Evolutionary conservation across 2,113 vertebrate species (phyloP).

Genomic region (Tachysurus fulvidraco): DNA sequence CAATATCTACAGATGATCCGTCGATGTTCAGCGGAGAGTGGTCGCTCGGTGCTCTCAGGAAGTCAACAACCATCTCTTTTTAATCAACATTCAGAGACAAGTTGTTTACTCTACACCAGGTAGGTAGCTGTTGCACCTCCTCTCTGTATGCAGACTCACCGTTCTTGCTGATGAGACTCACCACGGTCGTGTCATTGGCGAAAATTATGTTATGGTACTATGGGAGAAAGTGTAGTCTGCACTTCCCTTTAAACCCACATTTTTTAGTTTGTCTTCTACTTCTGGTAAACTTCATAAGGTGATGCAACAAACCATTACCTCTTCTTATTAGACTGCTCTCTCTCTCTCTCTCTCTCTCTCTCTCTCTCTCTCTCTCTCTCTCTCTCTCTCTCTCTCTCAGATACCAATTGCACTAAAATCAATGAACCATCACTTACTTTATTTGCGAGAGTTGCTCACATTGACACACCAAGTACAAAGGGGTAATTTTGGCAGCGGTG

Average conservation of each 20-base stretch:
- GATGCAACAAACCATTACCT: not conserved
- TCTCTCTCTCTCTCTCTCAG: not conserved
- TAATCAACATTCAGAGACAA: too few species aligned
- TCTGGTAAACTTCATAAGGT: not conserved
- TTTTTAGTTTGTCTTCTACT: not conserved
- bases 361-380: not conserved
- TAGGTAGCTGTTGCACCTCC: too few species aligned
- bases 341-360: not conserved
- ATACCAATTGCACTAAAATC: not conserved
- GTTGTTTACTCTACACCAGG: too few species aligned
- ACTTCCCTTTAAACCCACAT: not conserved
- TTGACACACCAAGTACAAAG: not conserved
- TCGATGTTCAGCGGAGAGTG: too few species aligned
- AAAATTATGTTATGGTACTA: too few species aligned
- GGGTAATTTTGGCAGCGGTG: not conserved
- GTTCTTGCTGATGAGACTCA: too few species aligned
- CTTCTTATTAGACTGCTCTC: not conserved
- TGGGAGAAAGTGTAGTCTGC: not conserved
- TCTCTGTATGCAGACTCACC: too few species aligned
- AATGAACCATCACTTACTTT: not conserved
- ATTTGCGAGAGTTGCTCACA: not conserved
- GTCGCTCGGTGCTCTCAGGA: too few species aligned
- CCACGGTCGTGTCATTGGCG: too few species aligned
- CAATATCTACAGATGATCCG: too few species aligned
- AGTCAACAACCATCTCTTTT: too few species aligned